A percentile compares a stretch with the other conserved stretches of the same genome.
Conservation (phyloP, 2,797 vertebrate genomes). For the Falco berigora region DNA sequence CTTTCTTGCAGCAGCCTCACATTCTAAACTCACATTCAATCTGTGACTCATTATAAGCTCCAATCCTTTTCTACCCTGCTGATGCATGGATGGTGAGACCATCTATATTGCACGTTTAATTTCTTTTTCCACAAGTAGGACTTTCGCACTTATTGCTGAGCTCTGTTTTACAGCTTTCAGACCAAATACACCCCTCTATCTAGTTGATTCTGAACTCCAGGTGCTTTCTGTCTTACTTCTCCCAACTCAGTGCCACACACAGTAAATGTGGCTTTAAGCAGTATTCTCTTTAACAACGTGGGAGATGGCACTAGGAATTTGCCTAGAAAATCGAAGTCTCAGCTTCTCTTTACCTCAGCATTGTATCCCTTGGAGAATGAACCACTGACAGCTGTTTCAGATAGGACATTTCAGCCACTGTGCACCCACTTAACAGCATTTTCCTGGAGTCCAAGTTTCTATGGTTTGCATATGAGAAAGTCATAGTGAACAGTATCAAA, state of each 20-base stretch:
- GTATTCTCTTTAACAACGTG: not conserved
- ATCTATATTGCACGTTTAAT: not conserved
- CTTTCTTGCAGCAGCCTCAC: not conserved
- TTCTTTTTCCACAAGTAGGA: not conserved
- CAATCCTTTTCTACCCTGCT: not conserved
- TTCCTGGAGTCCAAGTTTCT: not conserved
- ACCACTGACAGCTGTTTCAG: not conserved
- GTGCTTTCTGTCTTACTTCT: not conserved
- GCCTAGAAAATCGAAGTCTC: not conserved
- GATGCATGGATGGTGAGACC: not conserved
- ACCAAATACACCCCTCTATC: not conserved
- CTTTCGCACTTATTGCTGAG: not conserved
- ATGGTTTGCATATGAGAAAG: not conserved
- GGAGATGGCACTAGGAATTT: not conserved
- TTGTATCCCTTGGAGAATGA: not conserved
- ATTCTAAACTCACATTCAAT: not conserved
- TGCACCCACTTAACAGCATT: not conserved
- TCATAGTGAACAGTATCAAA: rapidly evolving
- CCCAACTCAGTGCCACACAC: too few species aligned
- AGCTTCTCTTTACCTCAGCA: not conserved
- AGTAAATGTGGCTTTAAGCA: not conserved
- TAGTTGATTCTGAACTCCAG: not conserved
- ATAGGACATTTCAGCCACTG: not conserved
- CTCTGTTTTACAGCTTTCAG: not conserved
- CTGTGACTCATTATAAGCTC: not conserved